These are phyloP conservation scores for Eulemur mongoz DNA, from an alignment of 2,797 vertebrate genomes.

Conservation along the genomic window DNA sequence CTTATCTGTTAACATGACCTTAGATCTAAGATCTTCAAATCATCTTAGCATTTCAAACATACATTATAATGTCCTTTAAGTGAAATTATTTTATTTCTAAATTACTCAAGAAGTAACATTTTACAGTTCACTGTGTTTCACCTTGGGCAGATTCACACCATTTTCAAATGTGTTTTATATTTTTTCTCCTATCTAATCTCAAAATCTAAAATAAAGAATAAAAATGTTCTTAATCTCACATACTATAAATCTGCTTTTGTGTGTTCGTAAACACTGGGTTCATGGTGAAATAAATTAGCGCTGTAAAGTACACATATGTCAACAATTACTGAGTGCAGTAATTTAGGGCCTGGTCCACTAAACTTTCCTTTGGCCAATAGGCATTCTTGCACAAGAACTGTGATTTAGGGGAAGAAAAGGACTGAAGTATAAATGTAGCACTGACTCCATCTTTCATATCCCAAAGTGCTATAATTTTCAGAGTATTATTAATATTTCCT, in stretches of 20 bases:
- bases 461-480: constrained; percentile 38
- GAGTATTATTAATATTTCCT: constrained; percentile 42
- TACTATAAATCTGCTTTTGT: constrained; percentile 75
- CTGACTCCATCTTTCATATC: constrained; percentile 53
- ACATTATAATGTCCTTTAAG: constrained; percentile 46
- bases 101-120: background rate
- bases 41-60: constrained; percentile 70
- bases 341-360: constrained; percentile 82
- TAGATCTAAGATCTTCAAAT: constrained; percentile 71
- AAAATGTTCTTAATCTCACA: constrained; percentile 67
- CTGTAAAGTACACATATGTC: constrained; percentile 86
- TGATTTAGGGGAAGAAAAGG: constrained; percentile 54
- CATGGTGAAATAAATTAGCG: constrained; percentile 86
- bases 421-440: constrained; percentile 22
- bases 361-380: constrained; percentile 78
- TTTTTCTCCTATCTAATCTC: constrained; percentile 29
- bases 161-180: background rate
- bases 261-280: constrained; percentile 83
- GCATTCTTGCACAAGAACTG: constrained; percentile 39
- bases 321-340: constrained; percentile 84
- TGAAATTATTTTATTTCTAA: constrained; percentile 48
- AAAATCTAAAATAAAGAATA: constrained; percentile 64
- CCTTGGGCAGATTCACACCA: background rate
- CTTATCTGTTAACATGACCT: constrained; percentile 73
- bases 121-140: background rate